A percentile compares a stretch with the other conserved stretches of the same genome.
These are phyloP conservation scores for Epinotia nisella DNA, from an alignment of 2,888 invertebrate genomes.

Conservation along the genomic window DNA sequence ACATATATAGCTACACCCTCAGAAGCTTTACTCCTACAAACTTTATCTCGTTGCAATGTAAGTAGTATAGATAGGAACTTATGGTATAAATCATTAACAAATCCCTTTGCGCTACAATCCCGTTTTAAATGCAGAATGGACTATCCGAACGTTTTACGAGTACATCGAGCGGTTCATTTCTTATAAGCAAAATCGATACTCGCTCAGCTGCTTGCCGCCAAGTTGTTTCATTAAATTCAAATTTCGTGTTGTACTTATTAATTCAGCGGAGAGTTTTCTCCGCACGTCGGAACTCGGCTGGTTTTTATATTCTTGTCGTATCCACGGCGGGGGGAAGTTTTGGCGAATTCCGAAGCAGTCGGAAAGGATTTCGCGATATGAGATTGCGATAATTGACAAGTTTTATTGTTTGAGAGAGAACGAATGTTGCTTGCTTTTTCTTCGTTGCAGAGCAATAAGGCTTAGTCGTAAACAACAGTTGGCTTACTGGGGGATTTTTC, in stretches of 20 bases:
- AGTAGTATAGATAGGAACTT: background rate
- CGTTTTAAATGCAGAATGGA: conserved; percentile 59
- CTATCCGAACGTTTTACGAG: conserved; percentile 51
- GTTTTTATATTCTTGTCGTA: conserved; percentile 67
- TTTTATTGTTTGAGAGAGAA: conserved; percentile 43
- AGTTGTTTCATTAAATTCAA: conserved; percentile 86
- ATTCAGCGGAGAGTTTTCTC: conserved; percentile 77
- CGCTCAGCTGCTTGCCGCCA: conserved; percentile 78
- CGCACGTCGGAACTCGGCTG: conserved; percentile 67
- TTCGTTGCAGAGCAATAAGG: conserved; percentile 11
- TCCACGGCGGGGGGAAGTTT: conserved; percentile 50
- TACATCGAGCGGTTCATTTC: conserved; percentile 58
- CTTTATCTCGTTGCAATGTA: too few relatives aligned
- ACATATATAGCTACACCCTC: too few relatives aligned
- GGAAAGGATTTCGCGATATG: conserved; percentile 50
- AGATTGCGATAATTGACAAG: conserved; percentile 50
- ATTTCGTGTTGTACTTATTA: conserved; percentile 85
- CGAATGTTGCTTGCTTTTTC: conserved; percentile 7
- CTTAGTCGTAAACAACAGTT: conserved; percentile 11
- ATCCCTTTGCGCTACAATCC: conserved; percentile 42
- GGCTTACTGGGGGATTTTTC: conserved; percentile 21
- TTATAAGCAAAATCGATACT: conserved; percentile 74
- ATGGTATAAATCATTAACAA: conserved; percentile 14
- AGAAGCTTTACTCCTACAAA: too few relatives aligned
- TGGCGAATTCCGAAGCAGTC: conserved; percentile 53